A percentile compares a stretch with the other conserved stretches of the same genome.
These are phyloP conservation scores for Trichogramma evanescens DNA, from an alignment of 2,888 invertebrate genomes.

Conservation along the genomic window DNA sequence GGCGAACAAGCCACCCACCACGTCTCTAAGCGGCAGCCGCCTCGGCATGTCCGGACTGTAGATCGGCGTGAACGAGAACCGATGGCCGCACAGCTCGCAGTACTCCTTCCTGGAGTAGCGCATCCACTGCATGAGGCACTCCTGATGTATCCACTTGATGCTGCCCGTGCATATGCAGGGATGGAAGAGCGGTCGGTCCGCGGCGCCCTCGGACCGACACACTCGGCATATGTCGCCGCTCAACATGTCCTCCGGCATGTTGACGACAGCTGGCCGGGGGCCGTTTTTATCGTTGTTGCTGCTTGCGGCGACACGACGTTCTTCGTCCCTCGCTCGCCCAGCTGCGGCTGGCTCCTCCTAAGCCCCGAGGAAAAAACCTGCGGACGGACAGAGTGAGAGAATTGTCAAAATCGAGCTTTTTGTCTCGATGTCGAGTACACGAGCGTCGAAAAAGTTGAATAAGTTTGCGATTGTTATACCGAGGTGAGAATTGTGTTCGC, in stretches of 20 bases:
- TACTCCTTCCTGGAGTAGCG: conserved; percentile 97
- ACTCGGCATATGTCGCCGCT: conserved; percentile 93
- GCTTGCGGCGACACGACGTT: neutral
- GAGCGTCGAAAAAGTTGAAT: too few relatives aligned
- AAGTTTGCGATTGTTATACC: too few relatives aligned
- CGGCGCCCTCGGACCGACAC: conserved; percentile 87
- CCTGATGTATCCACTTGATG: conserved; percentile 98
- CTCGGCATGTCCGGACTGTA: conserved; percentile 99
- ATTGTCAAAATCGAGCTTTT: too few relatives aligned
- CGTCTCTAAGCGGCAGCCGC: conserved; percentile 84
- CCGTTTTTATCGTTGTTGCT: too few relatives aligned
- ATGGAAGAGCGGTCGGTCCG: conserved; percentile 91
- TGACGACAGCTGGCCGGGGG: conserved; percentile 14
- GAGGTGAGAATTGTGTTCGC: too few relatives aligned
- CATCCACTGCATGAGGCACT: conserved; percentile 98
- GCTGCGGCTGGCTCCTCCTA: neutral
- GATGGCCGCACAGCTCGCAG: conserved; percentile 95
- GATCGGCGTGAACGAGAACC: conserved; percentile 97
- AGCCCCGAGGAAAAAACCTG: neutral
- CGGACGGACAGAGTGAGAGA: too few relatives aligned
- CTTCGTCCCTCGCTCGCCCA: neutral
- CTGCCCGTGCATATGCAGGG: conserved; percentile 99
- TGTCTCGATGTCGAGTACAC: too few relatives aligned
- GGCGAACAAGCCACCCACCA: conserved; percentile 80
- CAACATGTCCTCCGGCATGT: conserved; percentile 52